Conservation (phyloP, 2,888 invertebrate genomes). For the Drosophila helvetica region DNA sequence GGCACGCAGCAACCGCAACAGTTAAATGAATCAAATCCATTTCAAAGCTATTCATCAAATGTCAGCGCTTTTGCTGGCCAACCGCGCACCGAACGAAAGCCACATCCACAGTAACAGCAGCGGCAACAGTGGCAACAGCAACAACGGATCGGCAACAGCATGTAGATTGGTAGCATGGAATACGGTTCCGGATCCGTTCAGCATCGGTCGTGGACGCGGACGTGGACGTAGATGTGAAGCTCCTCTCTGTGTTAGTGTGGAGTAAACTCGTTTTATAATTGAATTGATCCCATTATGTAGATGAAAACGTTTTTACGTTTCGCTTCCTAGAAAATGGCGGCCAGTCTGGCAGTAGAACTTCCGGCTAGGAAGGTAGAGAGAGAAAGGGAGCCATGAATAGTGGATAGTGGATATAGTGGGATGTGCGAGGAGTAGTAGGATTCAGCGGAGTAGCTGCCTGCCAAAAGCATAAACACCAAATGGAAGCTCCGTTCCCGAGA, state of each 20-base stretch:
- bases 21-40: constrained; percentile 75
- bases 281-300: constrained; percentile 77
- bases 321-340: constrained; percentile 59
- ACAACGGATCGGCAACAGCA: constrained; percentile 37
- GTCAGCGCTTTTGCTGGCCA: constrained; percentile 57
- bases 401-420: constrained; percentile 6
- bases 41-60: constrained; percentile 73
- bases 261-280: constrained; percentile 73
- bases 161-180: constrained; percentile 53
- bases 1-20: constrained; percentile 49
- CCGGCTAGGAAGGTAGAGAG: constrained; percentile 45
- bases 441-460: constrained; percentile 39
- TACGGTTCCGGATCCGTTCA: constrained; percentile 38
- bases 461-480: constrained; percentile 60
- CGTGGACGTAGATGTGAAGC: constrained; percentile 29
- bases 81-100: constrained; percentile 39
- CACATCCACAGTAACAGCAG: constrained; percentile 27
- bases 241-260: constrained; percentile 19
- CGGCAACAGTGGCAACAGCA: constrained; percentile 11
- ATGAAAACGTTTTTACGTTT: constrained; percentile 72
- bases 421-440: neutral
- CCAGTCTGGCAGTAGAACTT: constrained; percentile 57
- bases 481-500: constrained; percentile 48
- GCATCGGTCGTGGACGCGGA: constrained; percentile 29
- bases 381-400: neutral